Conservation (phyloP, 2,797 vertebrate genomes). For the Todus mexicanus region DNA sequence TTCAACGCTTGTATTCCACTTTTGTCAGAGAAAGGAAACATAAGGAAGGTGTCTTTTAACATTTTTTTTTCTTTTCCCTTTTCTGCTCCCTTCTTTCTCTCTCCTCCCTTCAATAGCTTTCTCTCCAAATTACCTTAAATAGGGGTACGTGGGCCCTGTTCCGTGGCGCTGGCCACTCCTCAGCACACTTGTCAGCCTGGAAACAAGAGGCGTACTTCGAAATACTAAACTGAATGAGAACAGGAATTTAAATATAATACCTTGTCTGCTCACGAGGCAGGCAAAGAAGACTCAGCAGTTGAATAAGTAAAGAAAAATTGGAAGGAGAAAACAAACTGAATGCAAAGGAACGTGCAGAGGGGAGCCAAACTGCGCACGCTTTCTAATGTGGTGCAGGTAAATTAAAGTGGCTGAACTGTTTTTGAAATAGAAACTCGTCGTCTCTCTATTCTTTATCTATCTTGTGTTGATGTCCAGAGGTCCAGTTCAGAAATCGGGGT, state of each 20-base stretch:
- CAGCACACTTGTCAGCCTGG: not conserved
- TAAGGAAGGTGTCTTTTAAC: not conserved
- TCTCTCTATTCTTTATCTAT: not conserved
- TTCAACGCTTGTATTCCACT: not conserved
- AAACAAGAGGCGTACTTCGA: not conserved
- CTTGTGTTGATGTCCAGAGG: not conserved
- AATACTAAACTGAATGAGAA: not conserved
- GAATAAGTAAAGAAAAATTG: not conserved
- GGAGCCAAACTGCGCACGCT: not conserved
- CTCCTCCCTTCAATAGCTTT: not conserved
- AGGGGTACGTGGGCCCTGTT: not conserved
- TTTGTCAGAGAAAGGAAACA: not conserved
- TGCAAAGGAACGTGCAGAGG: not conserved
- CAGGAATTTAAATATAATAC: not conserved
- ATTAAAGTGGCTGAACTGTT: not conserved
- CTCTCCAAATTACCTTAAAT: not conserved
- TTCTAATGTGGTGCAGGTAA: not conserved
- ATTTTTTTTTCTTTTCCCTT: not conserved
- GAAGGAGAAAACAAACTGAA: not conserved
- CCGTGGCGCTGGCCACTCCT: not conserved
- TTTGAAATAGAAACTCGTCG: not conserved
- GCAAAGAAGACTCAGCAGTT: not conserved
- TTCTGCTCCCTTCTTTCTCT: not conserved
- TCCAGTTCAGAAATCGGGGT: not conserved
- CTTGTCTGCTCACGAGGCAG: not conserved